Conservation (phyloP, 1,140 invertebrate species). For the Ridgeia piscesae region DNA sequence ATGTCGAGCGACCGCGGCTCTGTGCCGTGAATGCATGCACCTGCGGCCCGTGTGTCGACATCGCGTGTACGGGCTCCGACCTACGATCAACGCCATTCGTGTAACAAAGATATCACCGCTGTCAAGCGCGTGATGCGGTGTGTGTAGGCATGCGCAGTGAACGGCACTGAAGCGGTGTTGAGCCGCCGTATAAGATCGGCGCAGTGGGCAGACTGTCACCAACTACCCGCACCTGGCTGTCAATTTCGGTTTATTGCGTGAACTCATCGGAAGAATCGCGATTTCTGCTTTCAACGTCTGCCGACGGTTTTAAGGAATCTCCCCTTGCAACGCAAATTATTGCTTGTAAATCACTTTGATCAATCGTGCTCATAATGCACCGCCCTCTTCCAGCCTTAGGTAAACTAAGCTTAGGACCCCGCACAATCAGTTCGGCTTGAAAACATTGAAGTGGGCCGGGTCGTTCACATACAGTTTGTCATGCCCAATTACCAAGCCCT, state of each 20-base stretch:
- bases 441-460: not conserved
- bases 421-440: not conserved
- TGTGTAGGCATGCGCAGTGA: conserved; percentile 3
- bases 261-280: not conserved
- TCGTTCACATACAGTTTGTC: not conserved
- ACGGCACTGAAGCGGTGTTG: not conserved
- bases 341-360: conserved; percentile 1
- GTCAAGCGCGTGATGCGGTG: not conserved
- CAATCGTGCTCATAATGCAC: not conserved
- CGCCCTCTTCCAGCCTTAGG: not conserved
- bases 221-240: not conserved
- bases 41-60: not conserved
- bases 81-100: not conserved
- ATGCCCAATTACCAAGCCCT: not conserved
- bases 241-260: not conserved
- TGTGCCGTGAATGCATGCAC: not conserved
- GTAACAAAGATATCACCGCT: not conserved
- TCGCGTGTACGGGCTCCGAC: not conserved
- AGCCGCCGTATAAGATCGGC: not conserved
- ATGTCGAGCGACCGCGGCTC: not conserved
- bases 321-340: not conserved
- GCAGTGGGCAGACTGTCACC: not conserved
- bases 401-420: not conserved
- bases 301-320: not conserved
- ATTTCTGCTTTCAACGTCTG: not conserved